These are phyloP conservation scores for Cepaea nemoralis DNA, from an alignment of 1,140 invertebrate genomes.

Conservation along the genomic window DNA sequence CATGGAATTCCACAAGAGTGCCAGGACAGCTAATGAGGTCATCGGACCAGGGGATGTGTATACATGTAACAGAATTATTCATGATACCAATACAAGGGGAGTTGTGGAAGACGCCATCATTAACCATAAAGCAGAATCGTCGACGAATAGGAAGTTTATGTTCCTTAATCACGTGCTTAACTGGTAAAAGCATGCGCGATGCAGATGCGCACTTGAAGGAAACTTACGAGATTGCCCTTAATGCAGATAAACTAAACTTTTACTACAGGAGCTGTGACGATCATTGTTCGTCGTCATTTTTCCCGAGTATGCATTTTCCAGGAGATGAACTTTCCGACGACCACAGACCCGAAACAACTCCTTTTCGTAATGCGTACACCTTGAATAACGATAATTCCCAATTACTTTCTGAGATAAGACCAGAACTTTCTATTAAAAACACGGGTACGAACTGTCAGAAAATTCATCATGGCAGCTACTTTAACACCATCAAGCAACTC, in stretches of 20 bases:
- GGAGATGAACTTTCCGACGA: neutral
- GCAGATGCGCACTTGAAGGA: neutral
- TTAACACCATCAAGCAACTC: neutral
- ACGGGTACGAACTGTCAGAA: neutral
- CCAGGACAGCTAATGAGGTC: neutral
- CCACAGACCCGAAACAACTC: neutral
- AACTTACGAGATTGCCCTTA: neutral
- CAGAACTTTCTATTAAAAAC: neutral
- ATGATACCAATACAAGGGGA: neutral
- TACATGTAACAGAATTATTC: neutral
- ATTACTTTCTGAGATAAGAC: neutral
- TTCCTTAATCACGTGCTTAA: neutral
- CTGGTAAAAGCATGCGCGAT: neutral
- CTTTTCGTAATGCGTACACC: neutral
- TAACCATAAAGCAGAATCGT: neutral
- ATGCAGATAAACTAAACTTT: neutral
- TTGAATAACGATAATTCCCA: neutral
- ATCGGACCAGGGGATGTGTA: constrained; percentile 10
- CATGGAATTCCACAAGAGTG: neutral
- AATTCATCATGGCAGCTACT: neutral
- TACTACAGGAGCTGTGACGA: neutral
- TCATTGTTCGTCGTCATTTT: neutral
- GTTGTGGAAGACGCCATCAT: neutral
- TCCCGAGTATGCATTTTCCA: neutral
- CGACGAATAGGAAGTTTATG: neutral